Evolutionary conservation across 2,113 vertebrate genomes (phyloP), one percentile per base, ranked within the genome.

Genomic region (Larimichthys polyactis): DNA sequence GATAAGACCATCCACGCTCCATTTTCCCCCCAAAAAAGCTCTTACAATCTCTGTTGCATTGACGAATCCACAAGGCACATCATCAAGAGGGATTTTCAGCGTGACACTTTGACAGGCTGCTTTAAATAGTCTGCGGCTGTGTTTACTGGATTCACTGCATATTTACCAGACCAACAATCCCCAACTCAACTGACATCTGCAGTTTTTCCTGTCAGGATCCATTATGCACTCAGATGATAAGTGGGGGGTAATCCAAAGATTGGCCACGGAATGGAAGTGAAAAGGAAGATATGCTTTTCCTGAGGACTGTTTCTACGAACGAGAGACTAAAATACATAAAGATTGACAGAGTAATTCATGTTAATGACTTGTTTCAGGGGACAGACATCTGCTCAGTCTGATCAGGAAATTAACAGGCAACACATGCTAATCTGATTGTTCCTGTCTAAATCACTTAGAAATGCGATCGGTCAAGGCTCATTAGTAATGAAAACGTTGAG

Each of bases 401-500:
- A 73, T 65, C 17, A 9, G 58, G 54, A 77, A 79, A 44, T 32
- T 5, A 71, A 72, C 64, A 72, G 66, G 64, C 65, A 69, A 48
- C 11, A 59, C 24, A 0, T 3, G 20, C 44, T 69, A 69, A 83
- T 80, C 84, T 83, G 79, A 83, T 87, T 70, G 72, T 82, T 86
- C 75, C 76, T 46, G 6, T 79, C 89, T 59, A 68, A 90, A 78
- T 65, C 84, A 88, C 76, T 65, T 14, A 71, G 70, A 78, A 74
- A 88, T 87, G 77, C 2, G 59, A 90, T 85, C 83, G 70, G 87
- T 79, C 84, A 83, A 59, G 86, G 70, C 68, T 84, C 87, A 83
- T 87, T 83, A 84, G 69, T 29, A 87, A 81, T 57, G 59, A 79
- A 73, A 63, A 73, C 79, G 85, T 67, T 77, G 70, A 85, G 76